A percentile compares a stretch with the other conserved stretches of the same genome.
phyloP scores from a whole-genome alignment of 2,113 vertebrate species.

The Microcebus tavaratra region DNA sequence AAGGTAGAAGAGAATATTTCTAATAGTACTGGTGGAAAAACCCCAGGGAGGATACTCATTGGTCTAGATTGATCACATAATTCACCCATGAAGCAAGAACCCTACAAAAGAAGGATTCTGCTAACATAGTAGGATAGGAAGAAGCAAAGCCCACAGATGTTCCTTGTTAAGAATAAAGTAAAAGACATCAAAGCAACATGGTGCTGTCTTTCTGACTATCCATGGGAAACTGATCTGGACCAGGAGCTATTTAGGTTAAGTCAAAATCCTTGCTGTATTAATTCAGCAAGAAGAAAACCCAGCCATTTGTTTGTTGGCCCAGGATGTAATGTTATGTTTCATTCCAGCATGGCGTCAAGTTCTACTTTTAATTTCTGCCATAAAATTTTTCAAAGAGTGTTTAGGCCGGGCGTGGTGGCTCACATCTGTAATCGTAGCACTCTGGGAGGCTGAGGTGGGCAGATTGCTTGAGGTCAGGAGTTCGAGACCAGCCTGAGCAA shows the following conservation, averaged over 20 bases:
- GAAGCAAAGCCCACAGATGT: neutral
- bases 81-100: neutral
- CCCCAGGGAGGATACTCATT: neutral
- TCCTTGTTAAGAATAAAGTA: neutral
- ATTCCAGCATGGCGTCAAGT: neutral
- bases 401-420: neutral
- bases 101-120: neutral
- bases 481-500: too few species aligned
- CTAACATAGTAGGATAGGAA: neutral
- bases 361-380: conserved; percentile 35
- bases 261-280: neutral
- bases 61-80: neutral
- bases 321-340: neutral
- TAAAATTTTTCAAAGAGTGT: neutral
- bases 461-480: too few species aligned
- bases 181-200: neutral
- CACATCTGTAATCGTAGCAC: too few species aligned
- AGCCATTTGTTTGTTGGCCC: neutral
- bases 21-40: neutral
- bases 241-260: neutral
- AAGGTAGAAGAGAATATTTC: neutral
- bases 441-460: too few species aligned
- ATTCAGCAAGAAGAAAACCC: neutral
- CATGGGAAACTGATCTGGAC: neutral
- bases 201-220: neutral